Evolutionary conservation across 2,888 invertebrate species (phyloP), one percentile per base, ranked within the genome.

Genomic region (Diaprepes abbreviatus): DNA sequence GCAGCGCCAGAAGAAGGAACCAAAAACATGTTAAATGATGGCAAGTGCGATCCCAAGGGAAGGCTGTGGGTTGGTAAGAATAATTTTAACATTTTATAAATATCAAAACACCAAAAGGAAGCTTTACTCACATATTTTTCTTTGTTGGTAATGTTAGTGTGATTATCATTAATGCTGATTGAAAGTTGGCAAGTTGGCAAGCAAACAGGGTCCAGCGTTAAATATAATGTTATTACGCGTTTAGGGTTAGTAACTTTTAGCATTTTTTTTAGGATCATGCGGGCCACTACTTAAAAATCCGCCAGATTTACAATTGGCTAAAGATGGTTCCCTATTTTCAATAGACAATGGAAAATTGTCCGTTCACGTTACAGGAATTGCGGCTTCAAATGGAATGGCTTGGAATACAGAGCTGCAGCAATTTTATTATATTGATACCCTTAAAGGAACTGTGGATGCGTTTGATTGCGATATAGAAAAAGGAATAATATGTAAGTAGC

Each of bases 21-120:
- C 78, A 94, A 94, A 76, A 92, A 91, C 80, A 86, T 92, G 77
- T 87, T 93, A 78, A 94, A 94, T 76, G 94, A 94, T 79, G 94
- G 90, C 33, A 94, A 94, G 83, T 91, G 91, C 40, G 94, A 94
- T 80, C 89, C 90, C 7, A 82, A 84, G 1, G 94, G 94, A 9
- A 85, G 92, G 63, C 85, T 94, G 45, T 93, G 91, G 86, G 74
- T 76, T 73, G 82, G 82, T 75, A 77, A 70, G 28, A 17, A 40
- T 35, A 21, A 45, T 21, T 19, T 21, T 17, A 6, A 9, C 5
- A 2, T 9, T 33, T 10, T 33, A 33, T 10, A 10, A 4, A 2
- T 5, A 33, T n/a, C n/a, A n/a, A n/a, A n/a, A n/a, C n/a, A n/a
- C n/a, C n/a, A n/a, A n/a, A n/a, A n/a, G n/a, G n/a, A n/a, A n/a